These are phyloP conservation scores for Pelochelys cantorii DNA, from an alignment of 2,797 vertebrate species.

Conservation along the genomic window DNA sequence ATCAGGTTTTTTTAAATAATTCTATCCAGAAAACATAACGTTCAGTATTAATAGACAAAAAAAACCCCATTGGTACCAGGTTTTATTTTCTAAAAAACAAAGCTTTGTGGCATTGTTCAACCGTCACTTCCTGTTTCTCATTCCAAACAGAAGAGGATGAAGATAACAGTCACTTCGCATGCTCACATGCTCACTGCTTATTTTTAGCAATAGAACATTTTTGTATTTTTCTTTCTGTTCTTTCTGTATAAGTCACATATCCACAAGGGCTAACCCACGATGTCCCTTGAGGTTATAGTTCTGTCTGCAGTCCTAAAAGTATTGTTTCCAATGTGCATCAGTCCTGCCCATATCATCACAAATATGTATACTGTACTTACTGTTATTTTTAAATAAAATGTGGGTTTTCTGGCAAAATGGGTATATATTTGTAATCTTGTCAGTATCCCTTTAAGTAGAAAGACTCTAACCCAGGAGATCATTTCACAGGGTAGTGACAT, in stretches of 20 bases:
- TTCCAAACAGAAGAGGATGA: not conserved
- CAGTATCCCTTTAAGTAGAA: not conserved
- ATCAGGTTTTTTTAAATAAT: not conserved
- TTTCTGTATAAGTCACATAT: constrained; percentile 71
- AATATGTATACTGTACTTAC: constrained; percentile 78
- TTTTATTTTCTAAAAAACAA: constrained; percentile 12
- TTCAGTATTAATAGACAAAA: not conserved
- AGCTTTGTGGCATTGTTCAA: constrained; percentile 6
- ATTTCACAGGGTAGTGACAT: not conserved
- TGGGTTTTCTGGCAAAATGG: not conserved
- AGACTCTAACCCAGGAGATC: not conserved
- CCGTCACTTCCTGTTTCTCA: constrained; percentile 27
- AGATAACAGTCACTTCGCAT: constrained; percentile 42
- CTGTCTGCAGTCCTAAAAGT: constrained; percentile 66
- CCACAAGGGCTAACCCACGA: constrained; percentile 77
- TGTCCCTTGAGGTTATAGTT: constrained; percentile 70
- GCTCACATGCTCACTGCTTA: constrained; percentile 26
- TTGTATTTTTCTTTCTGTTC: constrained; percentile 53
- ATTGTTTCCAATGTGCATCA: constrained; percentile 75
- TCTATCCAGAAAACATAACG: not conserved
- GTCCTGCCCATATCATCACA: constrained; percentile 74
- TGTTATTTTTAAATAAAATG: constrained; percentile 81
- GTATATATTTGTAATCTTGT: not conserved
- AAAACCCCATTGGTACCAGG: not conserved
- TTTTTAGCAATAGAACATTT: constrained; percentile 54